These are phyloP conservation scores for Neotoxoptera formosana DNA, from an alignment of 1,140 invertebrate genomes.

Conservation along the genomic window DNA sequence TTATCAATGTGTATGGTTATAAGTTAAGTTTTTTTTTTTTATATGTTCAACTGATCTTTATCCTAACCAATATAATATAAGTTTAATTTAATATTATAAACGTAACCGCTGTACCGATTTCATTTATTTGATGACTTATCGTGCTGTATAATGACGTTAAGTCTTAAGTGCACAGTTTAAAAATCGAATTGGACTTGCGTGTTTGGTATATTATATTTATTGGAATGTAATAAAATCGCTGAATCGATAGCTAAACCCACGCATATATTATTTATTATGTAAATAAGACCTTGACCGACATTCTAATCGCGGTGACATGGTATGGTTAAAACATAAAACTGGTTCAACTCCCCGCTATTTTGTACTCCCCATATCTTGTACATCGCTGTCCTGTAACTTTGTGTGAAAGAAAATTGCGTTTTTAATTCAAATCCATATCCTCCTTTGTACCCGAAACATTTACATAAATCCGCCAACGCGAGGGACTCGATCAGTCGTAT, in stretches of 20 bases:
- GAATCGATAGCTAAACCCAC: neutral
- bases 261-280: neutral
- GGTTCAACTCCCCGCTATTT: neutral
- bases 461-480: neutral
- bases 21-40: no score
- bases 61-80: neutral
- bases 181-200: neutral
- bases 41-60: neutral
- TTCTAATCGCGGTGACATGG: neutral
- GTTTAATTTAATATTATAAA: neutral
- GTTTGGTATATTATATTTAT: neutral
- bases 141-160: neutral
- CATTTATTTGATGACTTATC: neutral
- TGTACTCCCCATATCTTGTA: neutral
- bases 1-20: neutral
- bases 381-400: neutral
- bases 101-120: neutral
- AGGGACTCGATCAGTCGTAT: neutral
- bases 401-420: neutral
- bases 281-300: conserved; percentile 1
- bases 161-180: neutral
- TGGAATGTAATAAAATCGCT: neutral
- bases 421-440: neutral
- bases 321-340: neutral
- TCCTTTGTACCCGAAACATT: neutral